A percentile compares a stretch with the other conserved stretches of the same genome.
Evolutionary conservation across 2,113 vertebrate species (phyloP).

Genomic region (Macrotis lagotis): DNA sequence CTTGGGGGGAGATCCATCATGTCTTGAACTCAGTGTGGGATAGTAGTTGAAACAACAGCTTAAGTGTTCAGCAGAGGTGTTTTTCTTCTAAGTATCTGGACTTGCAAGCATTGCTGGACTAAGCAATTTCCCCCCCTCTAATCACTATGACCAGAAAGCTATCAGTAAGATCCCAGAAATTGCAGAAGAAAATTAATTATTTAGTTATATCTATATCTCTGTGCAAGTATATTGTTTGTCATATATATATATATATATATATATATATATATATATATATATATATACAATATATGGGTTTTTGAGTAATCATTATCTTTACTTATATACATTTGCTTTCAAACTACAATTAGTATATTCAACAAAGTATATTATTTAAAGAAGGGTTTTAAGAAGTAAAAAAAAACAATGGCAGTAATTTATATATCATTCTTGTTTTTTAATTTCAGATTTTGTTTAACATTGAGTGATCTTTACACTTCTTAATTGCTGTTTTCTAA

Average conservation of each 20-base stretch:
- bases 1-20: background rate
- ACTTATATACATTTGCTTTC: slow-evolving; percentile 82
- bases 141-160: background rate
- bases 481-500: slow-evolving; percentile 43
- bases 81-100: background rate
- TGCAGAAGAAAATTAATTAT: background rate
- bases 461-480: slow-evolving; percentile 27
- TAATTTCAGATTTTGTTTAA: background rate
- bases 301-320: slow-evolving; percentile 78
- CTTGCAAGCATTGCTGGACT: background rate
- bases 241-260: background rate
- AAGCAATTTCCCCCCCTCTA: background rate
- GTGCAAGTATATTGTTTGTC: background rate
- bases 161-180: background rate
- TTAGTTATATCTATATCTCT: background rate
- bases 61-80: background rate
- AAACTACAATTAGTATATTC: slow-evolving; percentile 82
- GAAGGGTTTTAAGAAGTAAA: slow-evolving; percentile 40
- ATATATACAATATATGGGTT: too few species aligned
- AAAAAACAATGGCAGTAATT: slow-evolving; percentile 61
- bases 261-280: background rate
- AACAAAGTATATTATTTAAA: slow-evolving; percentile 84
- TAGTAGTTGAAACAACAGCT: background rate
- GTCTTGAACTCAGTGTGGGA: background rate
- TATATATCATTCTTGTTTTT: slow-evolving; percentile 60